Evolutionary conservation across 2,797 vertebrate genomes (phyloP), one percentile per base, ranked within the genome.

Genomic region (Notolabrus celidotus): DNA sequence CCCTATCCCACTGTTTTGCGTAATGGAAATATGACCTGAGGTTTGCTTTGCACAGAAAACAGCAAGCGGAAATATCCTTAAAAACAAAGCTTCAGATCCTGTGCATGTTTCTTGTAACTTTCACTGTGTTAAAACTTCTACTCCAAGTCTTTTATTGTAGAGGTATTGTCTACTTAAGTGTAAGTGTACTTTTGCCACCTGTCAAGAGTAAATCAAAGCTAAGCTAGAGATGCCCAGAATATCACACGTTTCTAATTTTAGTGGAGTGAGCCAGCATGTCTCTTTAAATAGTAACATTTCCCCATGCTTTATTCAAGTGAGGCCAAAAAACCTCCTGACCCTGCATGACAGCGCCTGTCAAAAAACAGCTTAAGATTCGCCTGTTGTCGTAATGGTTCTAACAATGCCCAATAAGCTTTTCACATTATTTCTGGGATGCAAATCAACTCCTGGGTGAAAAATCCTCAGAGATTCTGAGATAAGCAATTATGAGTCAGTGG

Each of bases 191-290:
- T 41, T 41, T 41, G 39, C 39, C 39, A 41, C 36, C 17, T n/a
- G 7, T 20, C 58, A 61, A 57, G 82, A 82, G 67, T n/a, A 63
- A 84, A 83, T 86, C 80, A 84, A 79, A 87, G 74, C 76, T 16
- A 39, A 78, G 47, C 61, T 52, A 68, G 81, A 78, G 54, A 72
- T 65, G 79, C 58, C 31, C 8, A 20, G 67, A 85, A 86, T 85
- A 71, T 64, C 50, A 54, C 61, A 73, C n/a, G 45, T 65, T 73
- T 82, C 55, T 82, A 72, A 85, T 67, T 68, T 57, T 36, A 23
- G 59, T 51, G 0, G 46, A 36, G 25, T 31, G 42, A 71, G 60
- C 36, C 58, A 43, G 43, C 15, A 14, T 6, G 25, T 65, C 63
- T 45, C 49, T 66, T 38, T 61, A 38, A 57, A 73, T 49, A 42